Percentiles rank a stretch among this genome's conserved stretches.
Evolutionary conservation across 2,888 invertebrate genomes (phyloP).

Genomic region (Acholoe squamosa): DNA sequence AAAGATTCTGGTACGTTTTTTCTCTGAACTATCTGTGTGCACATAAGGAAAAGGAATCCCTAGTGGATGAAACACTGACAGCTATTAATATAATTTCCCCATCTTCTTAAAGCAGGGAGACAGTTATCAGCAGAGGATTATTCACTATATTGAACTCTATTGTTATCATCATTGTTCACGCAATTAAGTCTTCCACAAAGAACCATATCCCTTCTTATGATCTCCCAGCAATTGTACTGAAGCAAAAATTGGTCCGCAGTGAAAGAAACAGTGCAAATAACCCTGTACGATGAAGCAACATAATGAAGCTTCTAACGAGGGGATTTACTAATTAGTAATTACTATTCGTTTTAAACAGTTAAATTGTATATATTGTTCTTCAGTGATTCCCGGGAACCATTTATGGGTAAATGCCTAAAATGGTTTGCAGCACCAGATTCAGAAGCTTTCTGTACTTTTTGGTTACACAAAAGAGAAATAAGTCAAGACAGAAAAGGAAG

Average conservation of each 20-base stretch:
- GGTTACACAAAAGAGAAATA: too few relatives aligned
- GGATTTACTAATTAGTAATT: conserved; percentile 27
- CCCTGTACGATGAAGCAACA: not conserved
- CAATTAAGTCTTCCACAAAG: conserved; percentile 20
- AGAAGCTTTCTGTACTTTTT: too few relatives aligned
- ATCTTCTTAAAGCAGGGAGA: not conserved
- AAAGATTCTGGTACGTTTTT: too few relatives aligned
- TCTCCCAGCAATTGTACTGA: not conserved
- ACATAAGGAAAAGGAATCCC: too few relatives aligned
- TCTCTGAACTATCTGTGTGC: not conserved
- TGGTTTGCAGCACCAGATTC: too few relatives aligned
- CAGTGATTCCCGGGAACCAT: too few relatives aligned
- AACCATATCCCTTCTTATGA: too few relatives aligned
- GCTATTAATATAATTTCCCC: not conserved
- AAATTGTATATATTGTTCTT: not conserved
- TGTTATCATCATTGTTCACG: not conserved
- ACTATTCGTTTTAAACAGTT: not conserved
- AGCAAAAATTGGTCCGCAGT: not conserved
- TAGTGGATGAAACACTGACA: not conserved
- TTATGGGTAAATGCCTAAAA: too few relatives aligned
- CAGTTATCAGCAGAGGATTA: not conserved
- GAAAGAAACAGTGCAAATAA: not conserved
- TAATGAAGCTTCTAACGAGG: conserved; percentile 35
- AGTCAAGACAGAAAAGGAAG: too few relatives aligned
- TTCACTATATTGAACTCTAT: not conserved